Evolutionary conservation across 37 sponge, comb jelly and placozoan genomes (phyloP).

Genomic region (Mnemiopsis leidyi): DNA sequence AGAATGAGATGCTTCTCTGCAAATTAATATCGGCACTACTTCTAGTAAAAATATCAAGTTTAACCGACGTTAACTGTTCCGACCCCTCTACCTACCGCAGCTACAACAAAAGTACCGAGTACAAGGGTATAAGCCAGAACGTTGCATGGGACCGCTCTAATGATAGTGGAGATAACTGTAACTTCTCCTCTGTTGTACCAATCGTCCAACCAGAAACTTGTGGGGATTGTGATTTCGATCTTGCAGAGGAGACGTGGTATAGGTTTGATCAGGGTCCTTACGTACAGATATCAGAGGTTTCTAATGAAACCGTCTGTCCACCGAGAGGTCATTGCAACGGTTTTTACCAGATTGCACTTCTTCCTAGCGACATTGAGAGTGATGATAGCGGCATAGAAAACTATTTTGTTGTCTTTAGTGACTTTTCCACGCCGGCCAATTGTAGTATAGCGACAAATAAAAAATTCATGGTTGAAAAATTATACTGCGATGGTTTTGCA

Average conservation of each 20-base stretch:
- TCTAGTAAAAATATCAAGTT: too few species aligned
- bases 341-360: neutral
- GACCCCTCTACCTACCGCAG: conserved; percentile 9
- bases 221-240: conserved; percentile 39
- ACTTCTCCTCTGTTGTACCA: neutral
- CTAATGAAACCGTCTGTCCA: neutral
- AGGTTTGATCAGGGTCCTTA: neutral
- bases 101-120: neutral
- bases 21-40: too few species aligned
- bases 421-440: too few species aligned
- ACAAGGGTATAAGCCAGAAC: conserved; percentile 9
- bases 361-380: neutral
- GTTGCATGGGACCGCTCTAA: neutral
- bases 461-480: neutral
- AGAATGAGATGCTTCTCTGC: too few species aligned
- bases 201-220: neutral
- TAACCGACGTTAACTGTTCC: too few species aligned
- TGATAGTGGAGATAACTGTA: neutral
- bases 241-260: neutral
- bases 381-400: neutral
- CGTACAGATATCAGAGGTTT: neutral
- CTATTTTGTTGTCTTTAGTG: neutral
- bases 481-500: neutral
- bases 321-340: neutral
- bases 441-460: too few species aligned